phyloP scores from a whole-genome alignment of 2,888 invertebrate genomes.

The Spilarctia lutea region DNA sequence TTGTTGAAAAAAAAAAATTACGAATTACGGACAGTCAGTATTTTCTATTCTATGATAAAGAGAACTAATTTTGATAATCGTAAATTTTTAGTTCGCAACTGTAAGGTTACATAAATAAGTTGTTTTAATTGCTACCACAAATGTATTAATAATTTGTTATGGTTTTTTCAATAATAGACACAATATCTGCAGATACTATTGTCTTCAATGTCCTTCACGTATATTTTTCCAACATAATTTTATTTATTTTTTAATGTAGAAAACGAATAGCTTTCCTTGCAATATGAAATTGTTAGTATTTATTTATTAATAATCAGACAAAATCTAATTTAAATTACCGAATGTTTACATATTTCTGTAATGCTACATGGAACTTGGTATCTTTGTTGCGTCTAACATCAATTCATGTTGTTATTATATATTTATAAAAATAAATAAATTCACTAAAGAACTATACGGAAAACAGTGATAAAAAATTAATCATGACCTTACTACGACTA shows the following conservation, averaged over 20 bases:
- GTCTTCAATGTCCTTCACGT: slow-evolving; percentile 3
- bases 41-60: neutral
- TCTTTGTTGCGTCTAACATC: too few relatives aligned
- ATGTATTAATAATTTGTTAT: neutral
- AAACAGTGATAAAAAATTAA: neutral
- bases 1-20: neutral
- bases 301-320: too few relatives aligned
- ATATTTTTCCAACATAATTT: neutral
- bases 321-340: neutral
- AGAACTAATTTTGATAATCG: neutral
- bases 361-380: too few relatives aligned
- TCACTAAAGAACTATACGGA: neutral
- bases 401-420: neutral
- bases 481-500: neutral
- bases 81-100: too few relatives aligned
- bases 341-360: neutral
- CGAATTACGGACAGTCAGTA: neutral
- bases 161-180: neutral
- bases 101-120: too few relatives aligned
- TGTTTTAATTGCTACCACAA: neutral
- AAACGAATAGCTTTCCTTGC: neutral
- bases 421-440: neutral
- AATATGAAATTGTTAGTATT: neutral
- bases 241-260: neutral
- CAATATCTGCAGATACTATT: neutral